These are phyloP conservation scores for Augiades crinisus DNA, from an alignment of 2,888 invertebrate genomes.

Conservation along the genomic window DNA sequence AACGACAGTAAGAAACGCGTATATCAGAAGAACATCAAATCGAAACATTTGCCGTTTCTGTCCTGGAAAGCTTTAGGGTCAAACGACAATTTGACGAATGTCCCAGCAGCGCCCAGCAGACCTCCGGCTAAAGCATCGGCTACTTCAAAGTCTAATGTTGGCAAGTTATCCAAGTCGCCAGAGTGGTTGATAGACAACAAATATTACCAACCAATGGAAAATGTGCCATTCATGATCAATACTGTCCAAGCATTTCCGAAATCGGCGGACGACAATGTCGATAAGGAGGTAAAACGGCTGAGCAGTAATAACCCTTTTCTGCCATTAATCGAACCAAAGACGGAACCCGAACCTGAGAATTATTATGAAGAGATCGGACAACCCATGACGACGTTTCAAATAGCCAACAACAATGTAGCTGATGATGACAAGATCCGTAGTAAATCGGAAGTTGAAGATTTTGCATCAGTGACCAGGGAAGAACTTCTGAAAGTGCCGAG, in stretches of 20 bases:
- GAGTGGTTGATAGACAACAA: slow-evolving; percentile 63
- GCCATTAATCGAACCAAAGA: slow-evolving; percentile 8
- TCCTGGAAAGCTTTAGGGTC: slow-evolving; percentile 50
- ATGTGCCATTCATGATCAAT: slow-evolving; percentile 63
- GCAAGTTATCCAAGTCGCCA: slow-evolving; percentile 57
- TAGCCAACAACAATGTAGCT: slow-evolving; percentile 54
- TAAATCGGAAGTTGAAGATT: slow-evolving; percentile 47
- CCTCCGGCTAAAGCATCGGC: slow-evolving; percentile 33
- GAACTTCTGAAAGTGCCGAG: slow-evolving; percentile 68
- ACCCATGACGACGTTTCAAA: slow-evolving; percentile 36
- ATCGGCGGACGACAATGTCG: slow-evolving; percentile 24
- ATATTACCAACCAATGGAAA: slow-evolving; percentile 67
- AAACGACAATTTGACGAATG: slow-evolving; percentile 45
- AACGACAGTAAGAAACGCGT: slow-evolving; percentile 46
- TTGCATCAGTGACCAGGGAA: slow-evolving; percentile 55
- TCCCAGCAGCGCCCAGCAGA: slow-evolving; percentile 40
- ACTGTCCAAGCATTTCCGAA: slow-evolving; percentile 44
- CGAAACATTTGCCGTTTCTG: slow-evolving; percentile 52
- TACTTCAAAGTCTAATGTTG: slow-evolving; percentile 40
- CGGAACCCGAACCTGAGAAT: slow-evolving; percentile 53
- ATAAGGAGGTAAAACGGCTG: slow-evolving; percentile 25
- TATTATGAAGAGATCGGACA: slow-evolving; percentile 72
- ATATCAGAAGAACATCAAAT: slow-evolving; percentile 59
- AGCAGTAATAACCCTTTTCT: slow-evolving; percentile 40
- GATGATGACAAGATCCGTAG: slow-evolving; percentile 69